Evolutionary conservation across 2,113 vertebrate species (phyloP).

Genomic region (Pollimyrus isidori): DNA sequence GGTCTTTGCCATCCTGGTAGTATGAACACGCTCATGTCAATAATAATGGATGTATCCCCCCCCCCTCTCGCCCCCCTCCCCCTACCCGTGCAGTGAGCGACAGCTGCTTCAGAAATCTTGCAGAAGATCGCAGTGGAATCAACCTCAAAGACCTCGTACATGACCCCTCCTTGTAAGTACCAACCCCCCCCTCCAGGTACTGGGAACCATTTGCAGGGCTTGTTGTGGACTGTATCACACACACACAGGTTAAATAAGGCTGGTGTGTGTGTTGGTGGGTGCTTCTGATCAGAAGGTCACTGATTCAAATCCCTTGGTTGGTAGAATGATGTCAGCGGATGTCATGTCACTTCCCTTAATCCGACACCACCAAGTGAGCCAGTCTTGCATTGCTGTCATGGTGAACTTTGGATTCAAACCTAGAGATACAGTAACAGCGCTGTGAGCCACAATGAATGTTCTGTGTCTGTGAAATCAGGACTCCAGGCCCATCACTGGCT

Average conservation of each 20-base stretch:
- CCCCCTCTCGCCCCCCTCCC: not conserved
- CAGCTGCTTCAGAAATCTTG: slow-evolving; percentile 98
- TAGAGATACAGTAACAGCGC: not conserved
- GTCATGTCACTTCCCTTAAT: not conserved
- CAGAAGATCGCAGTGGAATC: slow-evolving; percentile 96
- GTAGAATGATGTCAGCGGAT: not conserved
- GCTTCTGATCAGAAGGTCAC: not conserved
- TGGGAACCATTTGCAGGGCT: not conserved
- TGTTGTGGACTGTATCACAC: not conserved
- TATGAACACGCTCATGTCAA: not conserved
- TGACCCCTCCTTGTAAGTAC: slow-evolving; percentile 96
- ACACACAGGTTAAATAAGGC: not conserved
- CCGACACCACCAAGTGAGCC: not conserved
- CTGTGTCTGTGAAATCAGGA: not conserved
- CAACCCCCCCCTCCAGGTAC: not conserved
- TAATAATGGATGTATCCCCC: not conserved
- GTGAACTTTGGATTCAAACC: not conserved
- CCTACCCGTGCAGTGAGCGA: slow-evolving; percentile 82
- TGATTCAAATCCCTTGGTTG: not conserved
- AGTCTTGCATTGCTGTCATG: not conserved
- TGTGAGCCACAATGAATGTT: not conserved
- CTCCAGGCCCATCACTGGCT: not conserved
- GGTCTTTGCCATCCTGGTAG: not conserved
- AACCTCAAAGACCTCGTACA: slow-evolving; percentile 99
- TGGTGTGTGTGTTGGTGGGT: not conserved